Conservation (phyloP, 2,113 vertebrate species). For the Sigmodon hispidus region DNA sequence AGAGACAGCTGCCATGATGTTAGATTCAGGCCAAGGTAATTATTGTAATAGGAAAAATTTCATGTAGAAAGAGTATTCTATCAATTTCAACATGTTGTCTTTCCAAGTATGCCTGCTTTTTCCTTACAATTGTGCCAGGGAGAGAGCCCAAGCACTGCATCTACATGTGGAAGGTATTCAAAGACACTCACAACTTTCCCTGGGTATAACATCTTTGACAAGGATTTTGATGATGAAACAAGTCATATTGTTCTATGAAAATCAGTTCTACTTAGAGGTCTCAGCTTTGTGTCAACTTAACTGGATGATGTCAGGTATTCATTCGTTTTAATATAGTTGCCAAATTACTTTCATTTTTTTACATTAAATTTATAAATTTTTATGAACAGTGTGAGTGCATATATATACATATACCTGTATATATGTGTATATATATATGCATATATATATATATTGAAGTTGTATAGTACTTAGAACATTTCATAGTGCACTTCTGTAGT, state of each 20-base stretch:
- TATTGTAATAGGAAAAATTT: no score
- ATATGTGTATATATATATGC: no score
- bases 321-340: background rate
- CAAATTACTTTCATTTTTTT: background rate
- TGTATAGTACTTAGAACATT: background rate
- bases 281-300: background rate
- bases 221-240: background rate
- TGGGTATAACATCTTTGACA: background rate
- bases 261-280: background rate
- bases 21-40: background rate
- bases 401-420: background rate
- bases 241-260: background rate
- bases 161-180: background rate
- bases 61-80: background rate
- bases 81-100: background rate
- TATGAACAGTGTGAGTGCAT: background rate
- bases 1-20: background rate
- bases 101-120: background rate
- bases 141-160: accelerated
- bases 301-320: background rate
- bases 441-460: background rate
- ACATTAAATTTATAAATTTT: background rate
- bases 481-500: background rate
- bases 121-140: background rate
- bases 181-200: background rate